Evolutionary conservation across 2,888 invertebrate genomes (phyloP).

Genomic region (Rhagium mordax): DNA sequence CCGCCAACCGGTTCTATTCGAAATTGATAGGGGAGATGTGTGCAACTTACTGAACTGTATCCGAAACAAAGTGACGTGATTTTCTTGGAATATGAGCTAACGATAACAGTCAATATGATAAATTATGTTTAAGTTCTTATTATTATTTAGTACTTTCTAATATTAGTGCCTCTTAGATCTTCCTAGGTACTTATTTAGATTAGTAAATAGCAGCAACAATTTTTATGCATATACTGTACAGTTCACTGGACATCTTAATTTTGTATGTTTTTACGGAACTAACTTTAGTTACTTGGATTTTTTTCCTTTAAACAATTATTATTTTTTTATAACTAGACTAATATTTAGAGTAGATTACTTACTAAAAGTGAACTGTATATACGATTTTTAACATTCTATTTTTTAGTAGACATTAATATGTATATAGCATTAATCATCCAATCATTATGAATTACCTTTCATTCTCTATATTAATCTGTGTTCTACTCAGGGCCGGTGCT

Average conservation of each 20-base stretch:
- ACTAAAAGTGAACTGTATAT: slow-evolving; percentile 32
- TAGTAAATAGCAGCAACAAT: slow-evolving; percentile 37
- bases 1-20: too few species aligned
- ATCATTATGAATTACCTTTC: slow-evolving; percentile 41
- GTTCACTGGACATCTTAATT: slow-evolving; percentile 21
- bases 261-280: not conserved
- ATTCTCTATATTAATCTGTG: slow-evolving; percentile 44
- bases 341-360: slow-evolving; percentile 9
- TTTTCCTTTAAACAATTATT: slow-evolving; percentile 14
- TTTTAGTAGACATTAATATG: slow-evolving; percentile 41
- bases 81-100: too few species aligned
- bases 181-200: slow-evolving; percentile 29
- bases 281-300: slow-evolving; percentile 14
- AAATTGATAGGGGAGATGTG: too few species aligned
- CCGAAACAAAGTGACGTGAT: not conserved
- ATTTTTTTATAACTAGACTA: slow-evolving; percentile 17
- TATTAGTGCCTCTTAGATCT: slow-evolving; percentile 32
- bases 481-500: too few species aligned
- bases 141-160: slow-evolving; percentile 2
- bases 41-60: too few species aligned
- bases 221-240: slow-evolving; percentile 24
- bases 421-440: slow-evolving; percentile 53
- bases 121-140: not conserved
- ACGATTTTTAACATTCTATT: slow-evolving; percentile 29
- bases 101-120: not conserved